Base-by-base conservation (phyloP, 2,888 invertebrate species). In the Leucozona laternaria region DNA sequence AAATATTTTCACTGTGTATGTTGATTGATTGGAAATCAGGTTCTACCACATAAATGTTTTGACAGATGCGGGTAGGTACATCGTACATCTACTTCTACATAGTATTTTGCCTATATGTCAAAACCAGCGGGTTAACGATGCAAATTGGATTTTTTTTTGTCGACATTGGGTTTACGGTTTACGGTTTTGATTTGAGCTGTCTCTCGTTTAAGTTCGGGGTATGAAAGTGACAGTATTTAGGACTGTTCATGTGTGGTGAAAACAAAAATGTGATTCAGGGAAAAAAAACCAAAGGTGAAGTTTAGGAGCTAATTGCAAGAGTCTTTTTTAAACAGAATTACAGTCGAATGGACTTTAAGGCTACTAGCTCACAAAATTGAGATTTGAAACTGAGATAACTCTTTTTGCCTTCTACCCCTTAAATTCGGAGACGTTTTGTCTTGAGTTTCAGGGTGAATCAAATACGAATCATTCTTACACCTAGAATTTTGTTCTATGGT, bases 1-100 rank as follows among this genome's bases (percentile, higher is more conserved):
- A 40, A 40, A 60, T 66, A 6, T 20, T 48, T 66, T 15, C 15
- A 48, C 37, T 72, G 43, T 70, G 55, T 48, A 17, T 62, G 76
- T 76, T 84, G 80, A 77, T 81, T 81, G 85, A 76, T 76, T 81
- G 62, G 58, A 76, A 81, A 85, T 80, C 85, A 81, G 72, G 72
- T 85, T 77, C 55, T 20, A 78, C 81, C 85, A 40, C 81, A 53
- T 40, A 85, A 81, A 77, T 85, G 76, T 72, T 84, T 80, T 84
- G 76, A 77, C 80, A 80, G 84, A 76, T 68, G 76, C 72, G 75
- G 64, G 83, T 57, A 43, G 17, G 10, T 37, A 48, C 20, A 1
- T 6, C 17, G 10, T 37, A 48, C 20, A 1, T 6, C 17, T 45
- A 40, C 34, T 5, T 37, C 6, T 11, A 34, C 20, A 34, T 13